Base-by-base conservation (phyloP, 2,888 invertebrate species). In the Patella caerulea region DNA sequence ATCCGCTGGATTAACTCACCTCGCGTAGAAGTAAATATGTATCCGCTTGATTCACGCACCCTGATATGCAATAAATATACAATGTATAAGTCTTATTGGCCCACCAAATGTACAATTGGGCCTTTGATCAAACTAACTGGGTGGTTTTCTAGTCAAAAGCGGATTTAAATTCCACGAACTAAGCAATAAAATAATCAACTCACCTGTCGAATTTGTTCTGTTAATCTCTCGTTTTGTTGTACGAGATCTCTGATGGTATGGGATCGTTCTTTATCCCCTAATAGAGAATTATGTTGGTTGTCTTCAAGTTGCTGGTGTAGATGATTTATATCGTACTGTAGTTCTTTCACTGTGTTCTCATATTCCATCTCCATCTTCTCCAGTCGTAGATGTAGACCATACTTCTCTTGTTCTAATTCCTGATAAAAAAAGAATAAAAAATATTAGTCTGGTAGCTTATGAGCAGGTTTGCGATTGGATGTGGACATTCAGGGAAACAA, bases 391-490 rank as follows among this genome's bases (percentile, higher is more conserved):
- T 96, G 94, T 75, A 98, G 93, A 75, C 96, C 94, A 92, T 98
- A 96, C 87, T 97, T 95, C 92, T 98, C 98, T 92, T 98, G 98
- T 92, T 98, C 97, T 91, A 98, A 93, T 90, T 95, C 95, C 98
- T 98, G 94, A 0, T 93, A 92, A 45, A 45, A 45, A 24, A 45
- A 7, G 7, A 9, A 9, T 9, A 0, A 45, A 7, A 45, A 7
- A 45, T 45, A 45, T 45, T 45, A 45, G 45, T 45, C 45, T 45
- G 7, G 9, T 45, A 45, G 9, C 45, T 9, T 45, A 45, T 7
- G 45, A 45, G 7, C 1, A 9, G 45, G 7, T 45, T 45, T 45
- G 9, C 7, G 9, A 45, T 45, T 45, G 34, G 34, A 7, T 4
- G 5, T 34, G 5, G 34, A 29, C n/a, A 55, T 3, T 14, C 72